Conservation (phyloP, 1,140 invertebrate genomes). For the Magallana gigas region DNA sequence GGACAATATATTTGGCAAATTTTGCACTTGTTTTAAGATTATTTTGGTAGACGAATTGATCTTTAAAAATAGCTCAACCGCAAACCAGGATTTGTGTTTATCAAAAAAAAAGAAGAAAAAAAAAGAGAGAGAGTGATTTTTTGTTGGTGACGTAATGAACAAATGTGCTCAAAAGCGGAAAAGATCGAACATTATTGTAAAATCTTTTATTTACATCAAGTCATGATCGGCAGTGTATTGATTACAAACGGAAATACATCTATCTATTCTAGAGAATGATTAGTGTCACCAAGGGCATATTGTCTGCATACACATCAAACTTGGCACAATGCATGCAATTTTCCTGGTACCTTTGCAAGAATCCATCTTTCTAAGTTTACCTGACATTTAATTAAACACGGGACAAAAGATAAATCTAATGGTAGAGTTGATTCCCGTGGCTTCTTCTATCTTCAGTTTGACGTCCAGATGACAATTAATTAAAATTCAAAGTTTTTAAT, state of each 20-base stretch:
- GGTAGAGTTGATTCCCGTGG: not conserved
- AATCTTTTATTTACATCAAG: constrained; percentile 5
- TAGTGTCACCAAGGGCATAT: constrained; percentile 29
- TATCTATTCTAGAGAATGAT: constrained; percentile 6
- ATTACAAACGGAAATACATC: constrained; percentile 31
- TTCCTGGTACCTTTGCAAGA: constrained; percentile 30
- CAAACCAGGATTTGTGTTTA: not conserved
- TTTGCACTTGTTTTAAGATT: constrained; percentile 15
- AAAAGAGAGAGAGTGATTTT: not conserved
- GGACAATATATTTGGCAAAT: not conserved
- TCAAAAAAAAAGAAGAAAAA: not conserved
- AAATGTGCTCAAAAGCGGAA: constrained; percentile 4
- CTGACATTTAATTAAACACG: constrained; percentile 5
- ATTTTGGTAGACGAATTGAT: not conserved
- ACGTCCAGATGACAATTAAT: no score
- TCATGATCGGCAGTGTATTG: constrained; percentile 2
- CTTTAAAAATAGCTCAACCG: constrained; percentile 10
- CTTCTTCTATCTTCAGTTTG: no score
- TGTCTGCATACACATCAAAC: constrained; percentile 17
- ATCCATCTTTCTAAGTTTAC: not conserved
- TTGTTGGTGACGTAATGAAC: not conserved
- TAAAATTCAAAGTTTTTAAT: no score
- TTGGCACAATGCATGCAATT: constrained; percentile 21
- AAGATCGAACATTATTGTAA: constrained; percentile 35
- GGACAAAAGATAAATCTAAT: not conserved